A percentile compares a stretch with the other conserved stretches of the same genome.
phyloP scores from a whole-genome alignment of 2,888 invertebrate genomes.

The Chrysomela aeneicollis region DNA sequence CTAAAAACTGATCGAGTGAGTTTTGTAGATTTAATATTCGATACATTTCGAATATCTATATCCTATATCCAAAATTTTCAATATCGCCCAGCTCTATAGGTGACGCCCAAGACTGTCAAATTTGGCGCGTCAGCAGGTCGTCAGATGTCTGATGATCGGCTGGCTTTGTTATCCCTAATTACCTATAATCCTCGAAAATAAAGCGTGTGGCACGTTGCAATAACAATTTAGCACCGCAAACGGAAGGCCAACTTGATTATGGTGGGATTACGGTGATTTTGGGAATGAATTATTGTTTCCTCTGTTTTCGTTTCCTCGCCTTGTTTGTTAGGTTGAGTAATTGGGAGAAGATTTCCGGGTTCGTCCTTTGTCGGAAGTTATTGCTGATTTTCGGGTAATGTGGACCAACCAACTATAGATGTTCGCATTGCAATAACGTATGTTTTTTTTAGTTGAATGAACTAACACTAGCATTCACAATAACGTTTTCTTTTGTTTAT shows the following conservation, averaged over 20 bases:
- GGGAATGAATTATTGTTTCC: slow-evolving; percentile 40
- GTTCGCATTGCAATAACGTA: too few species aligned
- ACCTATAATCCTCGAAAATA: slow-evolving; percentile 47
- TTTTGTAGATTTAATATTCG: too few species aligned
- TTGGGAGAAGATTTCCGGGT: background rate
- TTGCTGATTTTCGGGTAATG: background rate
- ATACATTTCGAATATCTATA: too few species aligned
- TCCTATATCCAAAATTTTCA: too few species aligned
- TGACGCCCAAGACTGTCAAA: slow-evolving; percentile 20
- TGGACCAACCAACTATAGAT: too few species aligned
- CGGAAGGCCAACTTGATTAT: slow-evolving; percentile 44
- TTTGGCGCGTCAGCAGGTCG: slow-evolving; percentile 12
- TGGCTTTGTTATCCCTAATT: slow-evolving; percentile 45
- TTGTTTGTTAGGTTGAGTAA: slow-evolving; percentile 19
- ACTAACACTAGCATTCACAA: too few species aligned
- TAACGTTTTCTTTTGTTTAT: too few species aligned
- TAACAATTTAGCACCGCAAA: slow-evolving; percentile 40
- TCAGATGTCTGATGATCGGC: slow-evolving; percentile 29
- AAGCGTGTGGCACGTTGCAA: slow-evolving; percentile 45
- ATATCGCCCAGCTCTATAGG: too few species aligned
- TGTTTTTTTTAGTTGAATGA: too few species aligned
- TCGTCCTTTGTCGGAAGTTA: background rate
- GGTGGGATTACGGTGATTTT: slow-evolving; percentile 46
- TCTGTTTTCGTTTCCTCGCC: slow-evolving; percentile 39
- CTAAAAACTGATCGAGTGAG: too few species aligned